These are phyloP conservation scores for Drosophila kepulauana DNA, from an alignment of 1,140 invertebrate genomes.

Conservation along the genomic window DNA sequence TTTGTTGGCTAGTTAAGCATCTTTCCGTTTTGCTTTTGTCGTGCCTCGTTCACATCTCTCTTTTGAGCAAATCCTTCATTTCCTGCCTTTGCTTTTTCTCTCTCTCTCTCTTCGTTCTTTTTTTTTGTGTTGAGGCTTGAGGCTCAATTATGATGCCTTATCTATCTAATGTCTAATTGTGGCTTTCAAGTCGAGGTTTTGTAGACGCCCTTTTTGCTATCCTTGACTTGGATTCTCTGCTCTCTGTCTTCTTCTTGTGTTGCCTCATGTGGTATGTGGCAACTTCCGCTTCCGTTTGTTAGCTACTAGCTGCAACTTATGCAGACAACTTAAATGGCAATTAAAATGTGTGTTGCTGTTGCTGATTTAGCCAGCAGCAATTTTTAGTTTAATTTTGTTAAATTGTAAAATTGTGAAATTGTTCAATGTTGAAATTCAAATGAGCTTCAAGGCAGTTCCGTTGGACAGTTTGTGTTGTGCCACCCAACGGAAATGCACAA, in stretches of 20 bases:
- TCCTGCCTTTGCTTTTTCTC: constrained; percentile 15
- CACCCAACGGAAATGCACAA: constrained; percentile 47
- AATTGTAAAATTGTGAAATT: constrained; percentile 27
- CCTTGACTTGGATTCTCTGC: constrained; percentile 4
- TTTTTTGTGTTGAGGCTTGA: background rate
- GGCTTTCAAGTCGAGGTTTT: constrained; percentile 1
- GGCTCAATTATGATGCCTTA: constrained; percentile 53
- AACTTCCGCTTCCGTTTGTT: constrained; percentile 48
- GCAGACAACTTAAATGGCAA: constrained; percentile 45
- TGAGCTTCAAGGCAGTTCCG: background rate
- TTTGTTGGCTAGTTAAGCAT: constrained; percentile 14
- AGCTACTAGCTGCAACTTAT: constrained; percentile 17
- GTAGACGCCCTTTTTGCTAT: constrained; percentile 31
- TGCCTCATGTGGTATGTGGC: constrained; percentile 21
- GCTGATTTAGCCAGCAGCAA: constrained; percentile 20
- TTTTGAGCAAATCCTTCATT: constrained; percentile 43
- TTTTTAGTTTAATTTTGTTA: constrained; percentile 30
- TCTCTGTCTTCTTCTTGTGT: constrained; percentile 9
- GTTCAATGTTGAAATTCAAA: constrained; percentile 25
- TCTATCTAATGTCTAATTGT: constrained; percentile 40
- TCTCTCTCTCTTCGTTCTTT: too few species aligned
- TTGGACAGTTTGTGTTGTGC: background rate
- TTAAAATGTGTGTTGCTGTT: constrained; percentile 30
- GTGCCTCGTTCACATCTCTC: too few species aligned
- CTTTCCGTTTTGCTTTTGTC: constrained; percentile 6